Evolutionary conservation across 2,797 vertebrate species (phyloP).

Genomic region (Pseudochromis fuscus): DNA sequence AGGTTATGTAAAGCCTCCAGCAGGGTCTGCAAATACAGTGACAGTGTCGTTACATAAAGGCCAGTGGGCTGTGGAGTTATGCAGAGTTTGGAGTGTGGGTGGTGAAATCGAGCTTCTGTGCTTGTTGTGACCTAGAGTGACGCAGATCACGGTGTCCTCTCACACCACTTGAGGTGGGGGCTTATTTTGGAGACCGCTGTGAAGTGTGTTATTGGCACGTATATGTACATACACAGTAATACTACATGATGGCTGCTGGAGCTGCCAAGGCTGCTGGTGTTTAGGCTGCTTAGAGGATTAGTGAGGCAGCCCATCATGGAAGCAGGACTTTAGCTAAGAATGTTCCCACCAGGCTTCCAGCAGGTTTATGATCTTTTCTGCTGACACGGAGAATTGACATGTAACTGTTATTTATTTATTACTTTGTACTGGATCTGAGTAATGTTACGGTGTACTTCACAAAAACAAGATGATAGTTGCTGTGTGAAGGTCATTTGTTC

Average conservation of each 20-base stretch:
- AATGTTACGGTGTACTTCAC: neutral
- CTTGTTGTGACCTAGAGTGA: constrained; percentile 55
- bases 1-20: constrained; percentile 42
- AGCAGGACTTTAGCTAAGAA: constrained; percentile 22
- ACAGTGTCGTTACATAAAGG: constrained; percentile 62
- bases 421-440: neutral
- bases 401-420: neutral
- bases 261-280: constrained; percentile 51
- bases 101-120: constrained; percentile 46
- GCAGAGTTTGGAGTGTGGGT: constrained; percentile 39
- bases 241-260: constrained; percentile 37
- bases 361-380: neutral
- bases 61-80: constrained; percentile 57
- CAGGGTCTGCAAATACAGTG: constrained; percentile 8
- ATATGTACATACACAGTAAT: neutral
- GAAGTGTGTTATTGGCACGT: constrained; percentile 29
- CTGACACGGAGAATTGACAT: neutral
- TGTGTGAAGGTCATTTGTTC: neutral
- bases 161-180: constrained; percentile 21
- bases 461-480: neutral
- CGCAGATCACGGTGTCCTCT: constrained; percentile 55
- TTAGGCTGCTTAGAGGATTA: constrained; percentile 69
- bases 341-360: constrained; percentile 4
- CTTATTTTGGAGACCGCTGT: constrained; percentile 64
- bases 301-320: constrained; percentile 34